phyloP scores from a whole-genome alignment of 2,113 vertebrate species.

The Semicossyphus pulcher region DNA sequence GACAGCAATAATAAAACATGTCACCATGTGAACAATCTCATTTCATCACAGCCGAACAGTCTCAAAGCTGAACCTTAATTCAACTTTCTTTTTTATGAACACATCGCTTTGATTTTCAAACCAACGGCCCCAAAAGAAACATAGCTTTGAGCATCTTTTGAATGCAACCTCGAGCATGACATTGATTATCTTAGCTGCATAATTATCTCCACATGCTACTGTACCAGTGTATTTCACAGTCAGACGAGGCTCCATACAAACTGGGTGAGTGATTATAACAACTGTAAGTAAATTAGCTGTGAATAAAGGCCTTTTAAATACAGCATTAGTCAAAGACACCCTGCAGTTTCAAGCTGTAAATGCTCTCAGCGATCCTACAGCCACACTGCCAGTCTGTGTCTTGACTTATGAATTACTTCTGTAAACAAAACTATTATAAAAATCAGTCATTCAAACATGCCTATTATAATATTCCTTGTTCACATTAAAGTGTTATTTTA shows the following conservation, averaged over 20 bases:
- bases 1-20: slow-evolving; percentile 55
- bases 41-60: slow-evolving; percentile 24
- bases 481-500: background rate
- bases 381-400: background rate
- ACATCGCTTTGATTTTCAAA: slow-evolving; percentile 70
- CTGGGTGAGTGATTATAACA: slow-evolving; percentile 58
- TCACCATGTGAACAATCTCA: slow-evolving; percentile 36
- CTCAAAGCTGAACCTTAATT: slow-evolving; percentile 34
- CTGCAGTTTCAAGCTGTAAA: slow-evolving; percentile 68
- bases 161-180: slow-evolving; percentile 67
- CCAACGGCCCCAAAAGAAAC: slow-evolving; percentile 53
- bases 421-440: background rate
- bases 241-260: slow-evolving; percentile 39
- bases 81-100: slow-evolving; percentile 1
- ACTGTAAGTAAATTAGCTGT: slow-evolving; percentile 80
- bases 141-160: slow-evolving; percentile 63
- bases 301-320: slow-evolving; percentile 74
- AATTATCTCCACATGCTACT: slow-evolving; percentile 83
- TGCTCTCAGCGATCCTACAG: slow-evolving; percentile 32
- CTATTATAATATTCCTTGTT: background rate
- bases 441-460: too few relatives aligned
- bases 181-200: slow-evolving; percentile 75
- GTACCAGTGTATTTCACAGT: slow-evolving; percentile 52
- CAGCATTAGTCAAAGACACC: slow-evolving; percentile 61
- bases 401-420: background rate